A percentile compares a stretch with the other conserved stretches of the same genome.
These are phyloP conservation scores for Malacoraja senta DNA, from an alignment of 2,797 vertebrate species.

Conservation along the genomic window DNA sequence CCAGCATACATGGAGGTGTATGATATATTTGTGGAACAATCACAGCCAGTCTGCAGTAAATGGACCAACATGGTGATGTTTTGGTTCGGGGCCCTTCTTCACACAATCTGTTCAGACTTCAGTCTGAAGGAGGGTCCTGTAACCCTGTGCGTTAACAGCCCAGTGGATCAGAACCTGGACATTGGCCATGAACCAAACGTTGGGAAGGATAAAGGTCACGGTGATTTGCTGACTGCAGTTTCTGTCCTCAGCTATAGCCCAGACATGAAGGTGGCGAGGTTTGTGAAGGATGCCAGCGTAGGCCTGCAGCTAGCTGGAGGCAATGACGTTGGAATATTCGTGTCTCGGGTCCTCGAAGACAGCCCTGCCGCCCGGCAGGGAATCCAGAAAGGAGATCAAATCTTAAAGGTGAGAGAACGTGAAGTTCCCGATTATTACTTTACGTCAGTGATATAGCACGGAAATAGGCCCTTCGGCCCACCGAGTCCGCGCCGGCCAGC, in stretches of 20 bases:
- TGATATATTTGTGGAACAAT: too few species aligned
- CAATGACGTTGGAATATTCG: conserved; percentile 90
- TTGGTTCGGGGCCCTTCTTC: too few species aligned
- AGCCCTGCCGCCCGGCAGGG: conserved; percentile 75
- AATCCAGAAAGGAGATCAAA: conserved; percentile 83
- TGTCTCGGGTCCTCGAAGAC: conserved; percentile 79
- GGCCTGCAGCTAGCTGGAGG: conserved; percentile 84
- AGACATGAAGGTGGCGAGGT: conserved; percentile 60
- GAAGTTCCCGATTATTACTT: neutral
- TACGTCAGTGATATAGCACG: too few species aligned
- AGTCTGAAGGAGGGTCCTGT: neutral
- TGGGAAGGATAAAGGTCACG: neutral
- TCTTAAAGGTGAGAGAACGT: conserved; percentile 72
- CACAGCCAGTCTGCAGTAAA: too few species aligned
- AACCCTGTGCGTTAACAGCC: neutral
- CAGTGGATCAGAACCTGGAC: neutral
- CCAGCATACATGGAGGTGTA: too few species aligned
- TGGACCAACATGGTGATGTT: too few species aligned
- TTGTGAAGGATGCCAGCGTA: conserved; percentile 73
- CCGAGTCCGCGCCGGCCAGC: too few species aligned
- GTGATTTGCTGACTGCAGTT: neutral
- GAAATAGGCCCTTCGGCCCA: too few species aligned
- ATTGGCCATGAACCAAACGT: neutral
- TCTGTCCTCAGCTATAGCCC: conserved; percentile 69
- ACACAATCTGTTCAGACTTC: too few species aligned